phyloP scores from a whole-genome alignment of 1,140 invertebrate genomes.

The Heliconius congener region DNA sequence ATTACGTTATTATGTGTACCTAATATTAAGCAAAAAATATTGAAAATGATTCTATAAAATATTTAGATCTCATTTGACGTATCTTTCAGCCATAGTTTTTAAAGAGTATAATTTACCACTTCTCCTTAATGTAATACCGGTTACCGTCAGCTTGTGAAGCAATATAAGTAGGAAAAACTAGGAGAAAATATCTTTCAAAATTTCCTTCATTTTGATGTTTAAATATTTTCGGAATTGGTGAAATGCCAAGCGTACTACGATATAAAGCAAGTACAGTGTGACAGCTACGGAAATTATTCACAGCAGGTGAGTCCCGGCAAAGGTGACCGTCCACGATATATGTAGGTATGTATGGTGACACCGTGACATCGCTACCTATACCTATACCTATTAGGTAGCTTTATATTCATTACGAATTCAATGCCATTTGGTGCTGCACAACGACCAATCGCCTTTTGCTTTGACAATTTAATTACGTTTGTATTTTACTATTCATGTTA shows the following conservation, averaged over 20 bases:
- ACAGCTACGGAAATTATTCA: constrained; percentile 11
- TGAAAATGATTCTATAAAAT: background rate
- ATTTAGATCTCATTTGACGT: background rate
- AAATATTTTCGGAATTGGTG: constrained; percentile 2
- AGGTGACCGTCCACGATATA: background rate
- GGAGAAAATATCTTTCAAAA: background rate
- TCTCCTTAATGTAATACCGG: background rate
- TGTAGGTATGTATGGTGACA: background rate
- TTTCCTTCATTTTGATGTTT: background rate
- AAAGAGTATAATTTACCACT: background rate
- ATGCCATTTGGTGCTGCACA: too few species aligned
- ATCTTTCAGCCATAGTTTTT: constrained; percentile 9
- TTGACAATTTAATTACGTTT: too few species aligned
- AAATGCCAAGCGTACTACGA: constrained; percentile 5
- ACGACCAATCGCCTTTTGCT: too few species aligned
- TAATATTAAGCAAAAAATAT: background rate
- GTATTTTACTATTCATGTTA: too few species aligned
- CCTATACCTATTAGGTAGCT: too few species aligned
- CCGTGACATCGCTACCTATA: too few species aligned
- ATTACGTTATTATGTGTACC: too few species aligned
- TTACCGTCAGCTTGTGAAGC: constrained; percentile 1
- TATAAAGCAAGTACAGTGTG: constrained; percentile 7
- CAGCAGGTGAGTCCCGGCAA: background rate
- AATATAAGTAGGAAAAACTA: background rate
- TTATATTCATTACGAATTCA: too few species aligned